These are phyloP conservation scores for Hyles vespertilio DNA, from an alignment of 1,140 invertebrate species.

Conservation along the genomic window DNA sequence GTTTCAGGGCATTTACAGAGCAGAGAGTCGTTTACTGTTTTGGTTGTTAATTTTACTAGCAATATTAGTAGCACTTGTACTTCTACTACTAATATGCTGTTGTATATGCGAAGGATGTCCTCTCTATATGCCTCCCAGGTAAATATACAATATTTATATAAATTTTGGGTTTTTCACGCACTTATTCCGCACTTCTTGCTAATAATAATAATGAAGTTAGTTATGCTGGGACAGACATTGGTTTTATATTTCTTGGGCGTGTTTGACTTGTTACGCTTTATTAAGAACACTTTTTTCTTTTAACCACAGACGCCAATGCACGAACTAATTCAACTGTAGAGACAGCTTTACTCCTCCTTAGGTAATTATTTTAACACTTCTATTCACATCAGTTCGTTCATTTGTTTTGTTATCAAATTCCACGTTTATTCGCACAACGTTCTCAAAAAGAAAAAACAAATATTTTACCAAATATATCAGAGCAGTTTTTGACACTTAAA, in stretches of 20 bases:
- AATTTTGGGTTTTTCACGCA: background rate
- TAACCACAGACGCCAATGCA: constrained; percentile 1
- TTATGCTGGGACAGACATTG: background rate
- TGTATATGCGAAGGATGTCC: constrained; percentile 89
- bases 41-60: constrained; percentile 87
- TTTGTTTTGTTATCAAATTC: background rate
- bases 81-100: constrained; percentile 84
- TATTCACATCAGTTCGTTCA: background rate
- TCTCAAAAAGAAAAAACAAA: background rate
- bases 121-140: constrained; percentile 85
- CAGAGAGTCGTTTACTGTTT: constrained; percentile 83
- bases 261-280: constrained; percentile 1
- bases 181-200: too few relatives aligned
- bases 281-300: background rate
- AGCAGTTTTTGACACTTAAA: background rate
- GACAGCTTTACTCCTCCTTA: background rate
- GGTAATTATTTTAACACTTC: constrained; percentile 3
- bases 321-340: background rate
- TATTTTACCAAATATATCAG: background rate
- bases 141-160: constrained; percentile 30
- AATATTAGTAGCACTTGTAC: constrained; percentile 82
- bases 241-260: background rate
- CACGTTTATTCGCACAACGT: background rate
- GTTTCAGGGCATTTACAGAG: constrained; percentile 81
- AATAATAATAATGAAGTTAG: too few relatives aligned